Percentiles rank a stretch among this genome's conserved stretches.
Evolutionary conservation across 2,888 invertebrate species (phyloP).

Genomic region (Pyrochroa serraticornis): DNA sequence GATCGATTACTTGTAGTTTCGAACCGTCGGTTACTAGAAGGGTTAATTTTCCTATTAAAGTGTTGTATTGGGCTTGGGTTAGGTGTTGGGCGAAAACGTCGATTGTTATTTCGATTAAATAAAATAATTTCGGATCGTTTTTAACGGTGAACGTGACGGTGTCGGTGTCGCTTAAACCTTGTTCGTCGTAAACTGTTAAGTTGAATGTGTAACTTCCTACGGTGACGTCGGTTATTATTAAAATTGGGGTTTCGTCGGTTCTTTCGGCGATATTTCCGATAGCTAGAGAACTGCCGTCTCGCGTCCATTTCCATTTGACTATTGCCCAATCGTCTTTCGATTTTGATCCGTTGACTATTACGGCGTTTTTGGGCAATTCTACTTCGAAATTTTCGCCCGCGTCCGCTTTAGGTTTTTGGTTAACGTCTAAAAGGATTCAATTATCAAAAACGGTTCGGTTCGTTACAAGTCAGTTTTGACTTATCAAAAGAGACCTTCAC

Average conservation of each 20-base stretch:
- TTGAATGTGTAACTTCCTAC: constrained; percentile 88
- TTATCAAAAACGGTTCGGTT: too few species aligned
- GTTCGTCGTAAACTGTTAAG: constrained; percentile 88
- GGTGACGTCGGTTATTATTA: constrained; percentile 82
- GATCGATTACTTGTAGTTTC: constrained; percentile 58
- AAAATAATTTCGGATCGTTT: constrained; percentile 73
- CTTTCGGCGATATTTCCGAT: constrained; percentile 76
- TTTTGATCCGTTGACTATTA: constrained; percentile 81
- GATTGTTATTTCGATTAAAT: constrained; percentile 81
- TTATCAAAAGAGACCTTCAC: too few species aligned
- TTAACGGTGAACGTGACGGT: constrained; percentile 85
- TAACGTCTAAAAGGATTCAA: constrained; percentile 76
- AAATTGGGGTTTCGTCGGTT: constrained; percentile 77
- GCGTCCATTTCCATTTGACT: constrained; percentile 82
- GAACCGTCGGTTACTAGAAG: constrained; percentile 78
- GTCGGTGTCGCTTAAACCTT: constrained; percentile 82
- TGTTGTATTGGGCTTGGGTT: constrained; percentile 74
- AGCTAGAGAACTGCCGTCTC: constrained; percentile 78
- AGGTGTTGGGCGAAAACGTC: constrained; percentile 74
- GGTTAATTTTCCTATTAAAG: constrained; percentile 79
- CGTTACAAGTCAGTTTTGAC: too few species aligned
- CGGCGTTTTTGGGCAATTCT: constrained; percentile 74
- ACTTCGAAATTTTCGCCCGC: constrained; percentile 86
- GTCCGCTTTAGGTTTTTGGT: constrained; percentile 86
- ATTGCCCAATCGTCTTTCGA: constrained; percentile 89